Percentiles rank a stretch among this genome's conserved stretches.
Evolutionary conservation across 2,888 invertebrate species (phyloP).

Genomic region (Petrolisthes manimaculis): DNA sequence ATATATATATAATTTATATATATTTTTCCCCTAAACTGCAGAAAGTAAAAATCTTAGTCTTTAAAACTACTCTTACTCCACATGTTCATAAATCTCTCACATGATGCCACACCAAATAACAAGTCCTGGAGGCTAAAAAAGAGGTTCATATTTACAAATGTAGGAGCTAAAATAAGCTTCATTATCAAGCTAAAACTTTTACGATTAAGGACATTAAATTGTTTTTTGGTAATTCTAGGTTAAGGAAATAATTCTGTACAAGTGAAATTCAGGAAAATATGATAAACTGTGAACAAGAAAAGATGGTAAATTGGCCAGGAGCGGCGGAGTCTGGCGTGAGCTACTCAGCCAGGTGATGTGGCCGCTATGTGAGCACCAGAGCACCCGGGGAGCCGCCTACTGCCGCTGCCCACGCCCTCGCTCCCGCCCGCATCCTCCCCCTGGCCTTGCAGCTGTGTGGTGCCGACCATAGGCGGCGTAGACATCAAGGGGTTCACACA

Average conservation of each 20-base stretch:
- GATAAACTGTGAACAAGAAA: slow-evolving; percentile 54
- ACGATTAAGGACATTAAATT: slow-evolving; percentile 50
- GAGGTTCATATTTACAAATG: slow-evolving; percentile 56
- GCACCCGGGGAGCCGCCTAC: not conserved
- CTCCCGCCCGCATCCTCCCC: slow-evolving; percentile 21
- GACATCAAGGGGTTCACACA: slow-evolving; percentile 13
- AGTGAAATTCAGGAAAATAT: slow-evolving; percentile 51
- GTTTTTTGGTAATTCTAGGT: slow-evolving; percentile 48
- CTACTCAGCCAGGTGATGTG: not conserved
- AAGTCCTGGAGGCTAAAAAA: slow-evolving; percentile 50
- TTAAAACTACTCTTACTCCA: slow-evolving; percentile 52
- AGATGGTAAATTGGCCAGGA: slow-evolving; percentile 4
- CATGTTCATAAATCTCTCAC: slow-evolving; percentile 52
- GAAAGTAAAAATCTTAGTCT: slow-evolving; percentile 58
- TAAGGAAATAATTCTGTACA: slow-evolving; percentile 59
- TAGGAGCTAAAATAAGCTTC: slow-evolving; percentile 51
- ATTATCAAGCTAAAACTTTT: slow-evolving; percentile 48
- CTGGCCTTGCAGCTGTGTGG: not conserved
- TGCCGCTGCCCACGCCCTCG: not conserved
- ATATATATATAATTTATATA: slow-evolving; percentile 28
- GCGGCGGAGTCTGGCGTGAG: not conserved
- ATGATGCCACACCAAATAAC: slow-evolving; percentile 61
- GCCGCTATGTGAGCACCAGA: slow-evolving; percentile 8
- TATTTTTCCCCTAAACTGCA: slow-evolving; percentile 43
- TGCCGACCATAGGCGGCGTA: slow-evolving; percentile 32